phyloP scores from a whole-genome alignment of 1,140 invertebrate genomes.

The Neuroterus valhalla region DNA sequence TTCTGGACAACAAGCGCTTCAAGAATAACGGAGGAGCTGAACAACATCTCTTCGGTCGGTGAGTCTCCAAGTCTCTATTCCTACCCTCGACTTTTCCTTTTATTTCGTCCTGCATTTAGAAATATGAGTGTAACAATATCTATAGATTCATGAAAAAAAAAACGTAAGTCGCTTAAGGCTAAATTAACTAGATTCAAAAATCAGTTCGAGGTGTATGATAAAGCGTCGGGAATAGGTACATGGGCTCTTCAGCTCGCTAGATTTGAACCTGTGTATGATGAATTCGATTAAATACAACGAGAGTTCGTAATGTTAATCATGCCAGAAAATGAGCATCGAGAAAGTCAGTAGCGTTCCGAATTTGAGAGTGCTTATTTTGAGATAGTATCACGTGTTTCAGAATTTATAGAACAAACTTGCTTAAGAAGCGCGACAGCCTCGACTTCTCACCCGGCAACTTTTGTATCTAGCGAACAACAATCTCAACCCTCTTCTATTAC shows the following conservation, averaged over 20 bases:
- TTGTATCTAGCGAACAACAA: neutral
- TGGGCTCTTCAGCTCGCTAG: neutral
- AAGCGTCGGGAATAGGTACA: neutral
- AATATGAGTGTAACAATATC: no score
- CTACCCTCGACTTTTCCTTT: no score
- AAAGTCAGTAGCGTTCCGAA: neutral
- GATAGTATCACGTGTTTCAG: neutral
- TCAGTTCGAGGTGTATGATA: neutral
- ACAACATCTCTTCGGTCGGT: no score
- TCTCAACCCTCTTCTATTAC: neutral
- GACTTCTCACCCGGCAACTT: neutral
- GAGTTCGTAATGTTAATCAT: neutral
- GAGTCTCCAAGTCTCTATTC: no score
- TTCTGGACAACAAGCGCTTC: no score
- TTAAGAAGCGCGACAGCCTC: no score
- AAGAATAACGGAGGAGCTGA: no score
- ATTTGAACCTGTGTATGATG: neutral
- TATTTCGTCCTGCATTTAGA: no score
- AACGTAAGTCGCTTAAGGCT: neutral
- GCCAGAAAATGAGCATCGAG: neutral
- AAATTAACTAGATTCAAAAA: neutral
- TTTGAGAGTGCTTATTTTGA: no score
- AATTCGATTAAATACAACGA: no score
- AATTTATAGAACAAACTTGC: neutral
- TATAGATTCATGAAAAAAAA: neutral